Evolutionary conservation across 2,797 vertebrate genomes (phyloP), one percentile per base, ranked within the genome.

Genomic region (Silurus lanzhouensis): DNA sequence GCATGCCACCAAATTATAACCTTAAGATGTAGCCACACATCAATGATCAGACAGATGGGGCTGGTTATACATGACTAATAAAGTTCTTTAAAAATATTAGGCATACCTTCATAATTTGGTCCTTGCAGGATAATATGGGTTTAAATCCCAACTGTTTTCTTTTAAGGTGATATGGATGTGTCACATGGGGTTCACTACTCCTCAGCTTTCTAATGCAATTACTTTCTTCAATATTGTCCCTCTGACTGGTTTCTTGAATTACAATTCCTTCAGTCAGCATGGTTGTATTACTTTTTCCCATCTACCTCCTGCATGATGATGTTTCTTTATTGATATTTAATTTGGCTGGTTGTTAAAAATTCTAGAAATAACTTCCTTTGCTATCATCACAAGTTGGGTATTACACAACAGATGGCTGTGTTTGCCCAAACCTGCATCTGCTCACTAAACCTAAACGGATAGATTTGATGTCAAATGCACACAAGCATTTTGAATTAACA

Each of bases 401-500:
- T 78, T 82, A 22, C 46, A 75, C 20, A 70, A 70, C 87, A 90
- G 87, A 88, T 88, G 84, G 84, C 63, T 74, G 19, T 79, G 66
- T 86, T 83, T 86, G 75, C 87, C 82, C 60, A 63, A 89, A 80
- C 85, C 68, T 82, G 52, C 76, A 79, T 83, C 81, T 87, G 77
- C 84, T 85, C 79, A 77, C 71, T 72, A 89, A 89, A 87, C 70
- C 61, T 75, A 76, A 87, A 83, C 78, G 15, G 60, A 80, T 68
- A 72, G 57, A 77, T 86, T 87, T 87, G 46, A 82, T 72, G 81
- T 67, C 48, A 85, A 86, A 52, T 77, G 25, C 84, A 81, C 80
- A 79, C 64, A 70, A 87, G 79, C 82, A 79, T 60, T 87, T 84
- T 84, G 55, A 84, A 87, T 88, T 85, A 87, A 81, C 72, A 87